Conservation (phyloP, 2,888 invertebrate genomes). For the Gisinianus flammeolus region DNA sequence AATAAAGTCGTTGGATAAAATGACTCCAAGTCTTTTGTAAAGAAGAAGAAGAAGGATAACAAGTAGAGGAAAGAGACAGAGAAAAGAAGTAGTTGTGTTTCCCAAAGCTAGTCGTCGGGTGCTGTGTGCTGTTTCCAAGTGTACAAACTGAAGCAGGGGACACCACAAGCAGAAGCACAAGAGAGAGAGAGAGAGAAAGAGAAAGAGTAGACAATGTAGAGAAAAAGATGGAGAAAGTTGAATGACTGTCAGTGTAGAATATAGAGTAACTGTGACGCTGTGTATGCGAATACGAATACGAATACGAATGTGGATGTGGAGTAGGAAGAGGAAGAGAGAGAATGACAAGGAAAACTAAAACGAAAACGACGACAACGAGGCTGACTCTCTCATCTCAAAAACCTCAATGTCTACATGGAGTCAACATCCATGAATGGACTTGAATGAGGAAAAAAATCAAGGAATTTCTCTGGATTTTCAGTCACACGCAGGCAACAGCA, state of each 20-base stretch:
- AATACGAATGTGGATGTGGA: too few relatives aligned
- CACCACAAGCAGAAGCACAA: neutral
- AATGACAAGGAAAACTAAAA: too few relatives aligned
- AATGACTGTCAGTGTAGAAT: slow-evolving; percentile 3
- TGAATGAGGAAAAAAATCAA: neutral
- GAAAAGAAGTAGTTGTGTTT: neutral
- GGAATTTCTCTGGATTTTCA: slow-evolving; percentile 3
- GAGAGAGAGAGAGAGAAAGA: neutral
- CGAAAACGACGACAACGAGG: too few relatives aligned
- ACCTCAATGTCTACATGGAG: slow-evolving; percentile 16
- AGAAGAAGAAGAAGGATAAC: neutral
- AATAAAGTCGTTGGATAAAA: slow-evolving; percentile 7
- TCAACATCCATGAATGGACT: slow-evolving; percentile 12
- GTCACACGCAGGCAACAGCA: neutral
- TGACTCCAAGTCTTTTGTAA: neutral
- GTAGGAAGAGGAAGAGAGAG: neutral
- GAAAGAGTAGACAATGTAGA: too few relatives aligned
- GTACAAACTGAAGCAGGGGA: neutral
- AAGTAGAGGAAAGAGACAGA: neutral
- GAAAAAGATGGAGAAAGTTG: too few relatives aligned
- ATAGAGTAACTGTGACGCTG: neutral
- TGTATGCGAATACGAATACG: neutral
- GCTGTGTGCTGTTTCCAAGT: too few relatives aligned
- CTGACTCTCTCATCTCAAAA: neutral
- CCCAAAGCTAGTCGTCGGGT: neutral